Evolutionary conservation across 2,113 vertebrate genomes (phyloP), one percentile per base, ranked within the genome.

Genomic region (Microcebus ravelobensis): DNA sequence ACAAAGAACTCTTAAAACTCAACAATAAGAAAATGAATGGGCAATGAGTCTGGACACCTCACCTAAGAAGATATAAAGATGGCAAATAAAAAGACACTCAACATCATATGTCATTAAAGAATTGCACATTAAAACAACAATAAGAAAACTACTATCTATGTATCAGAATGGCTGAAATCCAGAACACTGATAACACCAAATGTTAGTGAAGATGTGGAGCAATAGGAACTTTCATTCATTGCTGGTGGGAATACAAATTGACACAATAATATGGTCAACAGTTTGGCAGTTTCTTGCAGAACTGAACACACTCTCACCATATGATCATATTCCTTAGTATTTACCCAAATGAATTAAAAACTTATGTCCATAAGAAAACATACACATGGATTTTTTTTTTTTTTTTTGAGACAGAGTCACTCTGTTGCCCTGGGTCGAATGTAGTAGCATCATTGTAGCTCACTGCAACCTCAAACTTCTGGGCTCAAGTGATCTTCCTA

Each of bases 71-170:
- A 89, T 68, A 90, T 0, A 87, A 31, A 87, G 67, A 95, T 83
- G 25, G 52, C 25, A 87, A 90, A 95, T 67, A 87, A 79, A 90
- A 87, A 79, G 89, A 96, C 39, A 27, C 39, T 92, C 61, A 83
- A 91, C n/a, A 67, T 50, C 76, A 52, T 61, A 76, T 21, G 25
- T 61, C 90, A 90, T 55, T 74, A 61, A 48, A 88, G 39, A 90
- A 82, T 8, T 87, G 63, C 29, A 96, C 86, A 96, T 48, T 94
- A 93, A 96, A 92, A 74, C 85, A 84, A 88, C 81, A 96, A 84
- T 17, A 81, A 92, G 45, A 96, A 90, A 90, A 88, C 77, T 20
- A 96, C 50, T 67, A 83, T 23, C 65, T 71, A 81, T 12, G 52
- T 81, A 73, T 39, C 13, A 77, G 61, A 70, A 67, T 23, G 21